Base-by-base conservation (phyloP, 2,113 vertebrate genomes). In the Strigops habroptila region DNA sequence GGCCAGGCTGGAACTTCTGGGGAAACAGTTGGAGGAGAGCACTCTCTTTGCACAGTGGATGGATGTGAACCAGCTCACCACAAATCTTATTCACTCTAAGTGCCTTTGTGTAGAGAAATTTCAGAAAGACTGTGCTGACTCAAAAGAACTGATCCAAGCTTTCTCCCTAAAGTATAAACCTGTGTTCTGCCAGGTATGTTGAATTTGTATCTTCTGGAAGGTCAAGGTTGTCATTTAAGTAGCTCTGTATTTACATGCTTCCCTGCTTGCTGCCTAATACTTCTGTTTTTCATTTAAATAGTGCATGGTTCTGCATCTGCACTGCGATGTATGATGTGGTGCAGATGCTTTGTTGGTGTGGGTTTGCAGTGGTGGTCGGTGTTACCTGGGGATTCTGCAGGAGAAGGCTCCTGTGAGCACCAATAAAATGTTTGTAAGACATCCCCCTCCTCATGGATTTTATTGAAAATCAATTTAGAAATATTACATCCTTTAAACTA, bases 41-140 rank as follows among this genome's bases (percentile, higher is more conserved):
- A 98, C 97, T 2, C 97, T 99, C 70, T 99, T 99, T 97, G 99
- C 99, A 62, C 99, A 99, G 95, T 99, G 99, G 99, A 99, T 99
- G 97, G 99, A 99, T 51, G 98, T 99, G 81, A 99, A 99, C 97
- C 99, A 99, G 75, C 97, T 99, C 95, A 98, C 98, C 19, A 96
- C 98, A 82, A 99, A 99, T 91, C 99, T 99, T 94, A 98, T 99
- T 96, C 99, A 99, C 98, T 99, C 99, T 41, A 99, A 98, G 98
- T 99, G 99, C 98, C 98, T 99, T 97, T 99, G 99, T 69, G 97
- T 99, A 73, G 98, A 99, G 93, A 98, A 99, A 70, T 97, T 99
- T 49, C 99, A 99, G 1, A 97, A 97, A 52, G 98, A 99, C 97
- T 98, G 96, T 6, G 95, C 97, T 21, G 98, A 99, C 92, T 98